These are phyloP conservation scores for Linhomoeus sp. DNA, from an alignment of 2,888 invertebrate genomes.

Conservation along the genomic window DNA sequence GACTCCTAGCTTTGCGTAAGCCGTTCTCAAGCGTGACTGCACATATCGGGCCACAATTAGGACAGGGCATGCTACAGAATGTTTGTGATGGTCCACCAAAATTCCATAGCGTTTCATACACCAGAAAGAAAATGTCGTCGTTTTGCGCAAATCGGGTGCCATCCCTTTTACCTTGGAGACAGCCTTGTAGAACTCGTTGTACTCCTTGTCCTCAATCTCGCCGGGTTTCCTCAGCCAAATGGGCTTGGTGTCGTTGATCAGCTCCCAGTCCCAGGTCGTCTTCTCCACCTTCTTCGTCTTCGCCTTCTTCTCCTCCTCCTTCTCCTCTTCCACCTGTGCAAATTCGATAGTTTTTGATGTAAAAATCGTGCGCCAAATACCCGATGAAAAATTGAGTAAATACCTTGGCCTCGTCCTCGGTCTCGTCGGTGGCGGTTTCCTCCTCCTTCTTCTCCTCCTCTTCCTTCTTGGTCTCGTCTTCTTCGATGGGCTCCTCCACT, in stretches of 20 bases:
- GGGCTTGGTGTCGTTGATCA: constrained; percentile 88
- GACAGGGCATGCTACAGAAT: too few relatives aligned
- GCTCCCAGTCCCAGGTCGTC: constrained; percentile 93
- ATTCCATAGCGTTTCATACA: too few relatives aligned
- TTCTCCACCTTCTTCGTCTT: constrained; percentile 71
- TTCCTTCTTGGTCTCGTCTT: constrained; percentile 33
- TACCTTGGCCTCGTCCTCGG: constrained; percentile 13
- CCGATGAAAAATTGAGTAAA: constrained; percentile 2
- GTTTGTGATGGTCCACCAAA: too few relatives aligned
- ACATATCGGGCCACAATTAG: too few relatives aligned
- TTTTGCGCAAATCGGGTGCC: too few relatives aligned
- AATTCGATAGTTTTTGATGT: too few relatives aligned
- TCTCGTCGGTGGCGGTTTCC: constrained; percentile 13
- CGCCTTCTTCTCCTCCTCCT: constrained; percentile 36
- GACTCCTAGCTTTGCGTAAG: too few relatives aligned
- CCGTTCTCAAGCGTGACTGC: too few relatives aligned
- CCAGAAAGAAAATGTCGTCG: too few relatives aligned
- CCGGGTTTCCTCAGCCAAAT: constrained; percentile 78
- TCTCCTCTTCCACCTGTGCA: constrained; percentile 18
- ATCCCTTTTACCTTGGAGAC: too few relatives aligned
- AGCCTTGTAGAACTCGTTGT: constrained; percentile 80
- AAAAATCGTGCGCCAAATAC: too few relatives aligned
- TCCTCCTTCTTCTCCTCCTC: constrained; percentile 16
- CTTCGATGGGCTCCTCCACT: constrained; percentile 47
- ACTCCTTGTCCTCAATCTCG: constrained; percentile 48